Percentiles rank a stretch among this genome's conserved stretches.
Evolutionary conservation across 2,797 vertebrate genomes (phyloP).

Genomic region (Miichthys miiuy): DNA sequence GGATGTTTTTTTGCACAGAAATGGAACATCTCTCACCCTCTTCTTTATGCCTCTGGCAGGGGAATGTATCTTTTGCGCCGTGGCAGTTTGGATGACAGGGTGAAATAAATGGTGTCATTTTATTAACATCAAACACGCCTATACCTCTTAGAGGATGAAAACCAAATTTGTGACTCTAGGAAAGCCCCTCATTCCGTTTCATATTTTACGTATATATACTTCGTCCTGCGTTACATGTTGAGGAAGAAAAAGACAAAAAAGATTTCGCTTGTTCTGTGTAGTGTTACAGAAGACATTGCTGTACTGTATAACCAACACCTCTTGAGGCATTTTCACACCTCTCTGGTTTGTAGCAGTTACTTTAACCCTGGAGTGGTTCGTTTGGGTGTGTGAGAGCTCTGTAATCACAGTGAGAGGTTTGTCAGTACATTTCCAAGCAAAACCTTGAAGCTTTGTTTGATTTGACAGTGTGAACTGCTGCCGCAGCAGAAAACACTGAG

Average conservation of each 20-base stretch:
- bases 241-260: neutral
- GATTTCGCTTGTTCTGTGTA: neutral
- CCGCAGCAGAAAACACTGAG: neutral
- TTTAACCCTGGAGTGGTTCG: conserved; percentile 25
- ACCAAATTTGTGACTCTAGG: neutral
- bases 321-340: conserved; percentile 33
- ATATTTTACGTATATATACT: neutral
- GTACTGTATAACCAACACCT: conserved; percentile 16
- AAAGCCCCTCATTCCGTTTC: neutral
- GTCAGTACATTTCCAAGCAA: conserved; percentile 1
- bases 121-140: conserved; percentile 38
- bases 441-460: conserved; percentile 7
- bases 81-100: conserved; percentile 27
- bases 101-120: conserved; percentile 41
- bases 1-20: conserved; percentile 2
- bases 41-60: conserved; percentile 4
- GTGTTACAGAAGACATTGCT: conserved; percentile 2
- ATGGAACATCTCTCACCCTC: neutral
- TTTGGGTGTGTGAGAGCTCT: conserved; percentile 17
- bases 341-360: conserved; percentile 24
- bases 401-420: conserved; percentile 20
- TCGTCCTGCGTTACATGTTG: neutral
- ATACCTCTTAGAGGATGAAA: conserved; percentile 6
- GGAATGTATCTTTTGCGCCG: neutral
- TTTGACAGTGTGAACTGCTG: conserved; percentile 1